phyloP scores from a whole-genome alignment of 2,888 invertebrate species.

The Hemicrepidius hirtus region DNA sequence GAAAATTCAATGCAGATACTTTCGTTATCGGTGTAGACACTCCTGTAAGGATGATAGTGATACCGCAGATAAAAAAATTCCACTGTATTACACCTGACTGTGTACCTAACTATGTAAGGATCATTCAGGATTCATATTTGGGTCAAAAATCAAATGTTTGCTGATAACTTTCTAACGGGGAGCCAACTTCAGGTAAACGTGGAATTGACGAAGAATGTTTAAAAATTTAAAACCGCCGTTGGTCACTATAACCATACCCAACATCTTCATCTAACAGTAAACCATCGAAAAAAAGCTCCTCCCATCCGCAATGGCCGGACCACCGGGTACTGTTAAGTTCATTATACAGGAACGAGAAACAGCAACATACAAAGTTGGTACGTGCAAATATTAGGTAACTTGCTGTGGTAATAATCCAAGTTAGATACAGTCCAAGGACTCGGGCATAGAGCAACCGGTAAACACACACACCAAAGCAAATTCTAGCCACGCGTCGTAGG shows the following conservation, averaged over 20 bases:
- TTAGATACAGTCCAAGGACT: conserved; percentile 42
- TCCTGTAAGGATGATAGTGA: too few relatives aligned
- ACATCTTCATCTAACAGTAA: conserved; percentile 26
- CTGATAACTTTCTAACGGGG: too few relatives aligned
- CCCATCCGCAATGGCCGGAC: conserved; percentile 23
- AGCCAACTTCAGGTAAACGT: too few relatives aligned
- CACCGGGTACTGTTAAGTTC: conserved; percentile 25
- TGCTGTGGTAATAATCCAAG: conserved; percentile 32
- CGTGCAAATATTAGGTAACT: conserved; percentile 38
- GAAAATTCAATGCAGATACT: too few relatives aligned
- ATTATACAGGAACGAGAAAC: conserved; percentile 11
- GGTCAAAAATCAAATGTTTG: too few relatives aligned
- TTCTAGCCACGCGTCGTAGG: conserved; percentile 35
- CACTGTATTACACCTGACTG: too few relatives aligned
- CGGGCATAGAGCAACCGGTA: conserved; percentile 29
- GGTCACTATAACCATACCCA: conserved; percentile 4
- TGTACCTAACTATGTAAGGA: too few relatives aligned
- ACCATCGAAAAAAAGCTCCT: conserved; percentile 5
- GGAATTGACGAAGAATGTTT: too few relatives aligned
- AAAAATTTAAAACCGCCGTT: not conserved
- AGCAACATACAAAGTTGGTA: conserved; percentile 15
- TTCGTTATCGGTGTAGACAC: too few relatives aligned
- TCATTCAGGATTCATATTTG: too few relatives aligned
- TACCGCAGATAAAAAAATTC: too few relatives aligned
- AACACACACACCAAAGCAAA: conserved; percentile 27